Evolutionary conservation across 2,113 vertebrate genomes (phyloP).

Genomic region (Choloepus hoffmanni): DNA sequence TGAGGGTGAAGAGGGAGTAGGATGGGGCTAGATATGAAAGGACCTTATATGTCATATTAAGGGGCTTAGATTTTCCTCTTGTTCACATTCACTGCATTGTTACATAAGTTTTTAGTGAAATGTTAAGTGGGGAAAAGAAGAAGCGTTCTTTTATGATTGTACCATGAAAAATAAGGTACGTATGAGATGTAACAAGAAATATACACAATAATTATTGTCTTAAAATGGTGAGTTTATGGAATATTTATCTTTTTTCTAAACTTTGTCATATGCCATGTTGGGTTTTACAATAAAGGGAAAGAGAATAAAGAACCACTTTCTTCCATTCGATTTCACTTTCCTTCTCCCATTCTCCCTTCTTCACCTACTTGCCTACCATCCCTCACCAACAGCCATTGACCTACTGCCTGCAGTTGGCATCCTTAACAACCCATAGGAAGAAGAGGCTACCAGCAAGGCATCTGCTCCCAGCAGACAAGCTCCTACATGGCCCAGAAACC

Average conservation of each 20-base stretch:
- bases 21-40: neutral
- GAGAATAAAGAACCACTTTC: constrained; percentile 48
- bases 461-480: neutral
- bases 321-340: constrained; percentile 32
- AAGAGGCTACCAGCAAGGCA: neutral
- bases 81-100: neutral
- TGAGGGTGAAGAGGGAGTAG: neutral
- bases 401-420: neutral
- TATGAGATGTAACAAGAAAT: constrained; percentile 49
- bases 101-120: constrained; percentile 29
- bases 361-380: neutral
- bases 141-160: constrained; percentile 9
- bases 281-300: constrained; percentile 57
- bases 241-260: constrained; percentile 47
- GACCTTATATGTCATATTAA: neutral
- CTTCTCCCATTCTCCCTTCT: neutral
- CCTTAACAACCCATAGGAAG: constrained; percentile 33
- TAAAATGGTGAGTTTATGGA: constrained; percentile 52
- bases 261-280: neutral
- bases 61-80: constrained; percentile 30
- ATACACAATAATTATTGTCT: constrained; percentile 33
- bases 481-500: neutral
- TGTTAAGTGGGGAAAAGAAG: neutral
- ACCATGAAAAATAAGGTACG: constrained; percentile 38
- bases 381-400: constrained; percentile 1